A percentile compares a stretch with the other conserved stretches of the same genome.
These are phyloP conservation scores for Anolis sagrei DNA, from an alignment of 2,113 vertebrate genomes.

Conservation along the genomic window DNA sequence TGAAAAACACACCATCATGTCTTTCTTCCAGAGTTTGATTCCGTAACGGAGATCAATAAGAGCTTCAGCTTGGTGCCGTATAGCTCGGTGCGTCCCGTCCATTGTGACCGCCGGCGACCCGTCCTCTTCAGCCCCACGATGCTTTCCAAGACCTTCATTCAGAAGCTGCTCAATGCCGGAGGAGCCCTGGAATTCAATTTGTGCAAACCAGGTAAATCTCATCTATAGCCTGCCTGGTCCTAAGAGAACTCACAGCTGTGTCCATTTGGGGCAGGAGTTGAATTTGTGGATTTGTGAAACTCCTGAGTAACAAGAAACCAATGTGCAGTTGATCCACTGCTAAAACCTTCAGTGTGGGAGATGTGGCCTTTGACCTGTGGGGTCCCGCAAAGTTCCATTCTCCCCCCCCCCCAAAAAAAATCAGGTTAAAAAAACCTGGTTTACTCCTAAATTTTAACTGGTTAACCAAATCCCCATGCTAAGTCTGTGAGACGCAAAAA, in stretches of 20 bases:
- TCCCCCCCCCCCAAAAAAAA: too few species aligned
- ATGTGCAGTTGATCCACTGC: too few species aligned
- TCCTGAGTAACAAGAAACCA: too few species aligned
- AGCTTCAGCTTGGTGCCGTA: constrained; percentile 91
- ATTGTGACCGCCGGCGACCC: constrained; percentile 84
- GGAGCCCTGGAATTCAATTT: constrained; percentile 91
- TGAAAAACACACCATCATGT: background rate
- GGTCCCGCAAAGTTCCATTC: too few species aligned
- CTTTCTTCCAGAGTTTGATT: constrained; percentile 82
- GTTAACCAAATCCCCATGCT: too few species aligned
- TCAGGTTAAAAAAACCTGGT: too few species aligned
- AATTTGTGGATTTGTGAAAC: too few species aligned
- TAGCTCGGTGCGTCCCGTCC: constrained; percentile 86
- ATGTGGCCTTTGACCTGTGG: too few species aligned
- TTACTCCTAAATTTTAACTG: too few species aligned
- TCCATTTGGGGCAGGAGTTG: background rate
- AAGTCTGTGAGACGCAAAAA: too few species aligned
- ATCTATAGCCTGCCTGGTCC: background rate
- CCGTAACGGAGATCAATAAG: constrained; percentile 83
- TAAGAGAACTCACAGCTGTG: background rate
- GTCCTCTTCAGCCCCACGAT: constrained; percentile 89
- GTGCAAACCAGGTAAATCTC: constrained; percentile 89
- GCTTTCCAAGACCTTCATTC: constrained; percentile 89
- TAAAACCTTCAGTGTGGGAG: too few species aligned
- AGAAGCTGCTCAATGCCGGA: constrained; percentile 91